A percentile compares a stretch with the other conserved stretches of the same genome.
phyloP scores from a whole-genome alignment of 2,797 vertebrate genomes.

The Mycteria americana region DNA sequence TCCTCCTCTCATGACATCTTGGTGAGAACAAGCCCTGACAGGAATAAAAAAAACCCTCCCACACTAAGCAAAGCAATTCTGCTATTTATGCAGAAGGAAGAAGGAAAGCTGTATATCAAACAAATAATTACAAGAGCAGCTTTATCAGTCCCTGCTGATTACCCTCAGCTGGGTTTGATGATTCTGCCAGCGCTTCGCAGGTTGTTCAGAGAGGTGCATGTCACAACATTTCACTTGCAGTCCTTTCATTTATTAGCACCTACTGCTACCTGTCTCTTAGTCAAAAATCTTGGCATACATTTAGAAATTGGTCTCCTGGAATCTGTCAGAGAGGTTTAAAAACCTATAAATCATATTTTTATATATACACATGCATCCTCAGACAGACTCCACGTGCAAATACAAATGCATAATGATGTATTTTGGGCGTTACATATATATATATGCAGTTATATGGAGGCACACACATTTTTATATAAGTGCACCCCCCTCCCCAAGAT shows the following conservation, averaged over 20 bases:
- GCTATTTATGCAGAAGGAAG: slow-evolving; percentile 49
- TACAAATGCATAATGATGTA: background rate
- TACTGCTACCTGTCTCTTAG: slow-evolving; percentile 57
- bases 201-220: slow-evolving; percentile 55
- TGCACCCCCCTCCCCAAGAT: background rate
- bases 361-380: background rate
- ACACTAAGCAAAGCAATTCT: slow-evolving; percentile 36
- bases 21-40: slow-evolving; percentile 55
- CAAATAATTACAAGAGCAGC: slow-evolving; percentile 62
- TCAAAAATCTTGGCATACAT: slow-evolving; percentile 10
- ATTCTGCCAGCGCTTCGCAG: slow-evolving; percentile 40
- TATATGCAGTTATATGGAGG: background rate
- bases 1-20: slow-evolving; percentile 34
- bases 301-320: slow-evolving; percentile 33
- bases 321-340: slow-evolving; percentile 43
- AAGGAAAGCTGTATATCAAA: slow-evolving; percentile 65
- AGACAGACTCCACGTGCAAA: background rate
- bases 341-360: slow-evolving; percentile 21
- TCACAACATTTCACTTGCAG: slow-evolving; percentile 62
- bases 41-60: slow-evolving; percentile 20
- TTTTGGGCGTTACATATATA: background rate
- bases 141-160: slow-evolving; percentile 67
- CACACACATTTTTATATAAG: background rate
- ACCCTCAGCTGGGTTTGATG: slow-evolving; percentile 38
- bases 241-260: slow-evolving; percentile 61